A percentile compares a stretch with the other conserved stretches of the same genome.
phyloP scores from a whole-genome alignment of 2,797 vertebrate genomes.

The Falco peregrinus region DNA sequence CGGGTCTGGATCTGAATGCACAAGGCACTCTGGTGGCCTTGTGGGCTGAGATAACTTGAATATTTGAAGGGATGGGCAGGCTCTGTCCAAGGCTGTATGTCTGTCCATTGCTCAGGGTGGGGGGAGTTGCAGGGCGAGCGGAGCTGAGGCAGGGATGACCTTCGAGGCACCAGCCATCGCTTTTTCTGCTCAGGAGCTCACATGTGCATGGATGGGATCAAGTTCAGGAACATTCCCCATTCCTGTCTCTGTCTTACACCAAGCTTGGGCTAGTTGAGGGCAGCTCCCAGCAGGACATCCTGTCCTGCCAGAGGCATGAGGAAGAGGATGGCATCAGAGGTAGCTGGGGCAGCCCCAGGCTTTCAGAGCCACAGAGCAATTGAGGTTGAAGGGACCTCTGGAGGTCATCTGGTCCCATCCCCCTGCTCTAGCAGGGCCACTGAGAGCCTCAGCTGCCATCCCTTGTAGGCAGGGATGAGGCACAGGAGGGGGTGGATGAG shows the following conservation, averaged over 20 bases:
- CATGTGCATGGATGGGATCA: accelerated
- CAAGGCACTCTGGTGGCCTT: accelerated
- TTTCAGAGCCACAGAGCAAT: background rate
- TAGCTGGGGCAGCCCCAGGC: background rate
- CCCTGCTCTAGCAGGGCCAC: background rate
- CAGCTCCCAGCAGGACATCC: background rate
- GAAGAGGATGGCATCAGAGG: background rate
- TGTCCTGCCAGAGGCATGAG: background rate
- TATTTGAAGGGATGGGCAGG: background rate
- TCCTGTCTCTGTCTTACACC: background rate
- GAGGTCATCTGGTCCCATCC: background rate
- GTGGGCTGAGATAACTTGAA: background rate
- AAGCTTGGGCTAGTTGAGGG: background rate
- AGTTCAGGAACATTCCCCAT: background rate
- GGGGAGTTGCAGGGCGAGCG: background rate
- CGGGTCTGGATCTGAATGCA: background rate
- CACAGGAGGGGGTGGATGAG: too few species aligned
- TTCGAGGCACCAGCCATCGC: accelerated
- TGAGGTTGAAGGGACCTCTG: background rate
- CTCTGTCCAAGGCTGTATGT: background rate
- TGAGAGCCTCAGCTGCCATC: accelerated
- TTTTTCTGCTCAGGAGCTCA: background rate
- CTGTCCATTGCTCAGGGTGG: background rate
- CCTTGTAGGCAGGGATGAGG: background rate
- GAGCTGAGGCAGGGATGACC: background rate